Conservation (phyloP, 2,797 vertebrate species). For the Novumbra hubbsi region DNA sequence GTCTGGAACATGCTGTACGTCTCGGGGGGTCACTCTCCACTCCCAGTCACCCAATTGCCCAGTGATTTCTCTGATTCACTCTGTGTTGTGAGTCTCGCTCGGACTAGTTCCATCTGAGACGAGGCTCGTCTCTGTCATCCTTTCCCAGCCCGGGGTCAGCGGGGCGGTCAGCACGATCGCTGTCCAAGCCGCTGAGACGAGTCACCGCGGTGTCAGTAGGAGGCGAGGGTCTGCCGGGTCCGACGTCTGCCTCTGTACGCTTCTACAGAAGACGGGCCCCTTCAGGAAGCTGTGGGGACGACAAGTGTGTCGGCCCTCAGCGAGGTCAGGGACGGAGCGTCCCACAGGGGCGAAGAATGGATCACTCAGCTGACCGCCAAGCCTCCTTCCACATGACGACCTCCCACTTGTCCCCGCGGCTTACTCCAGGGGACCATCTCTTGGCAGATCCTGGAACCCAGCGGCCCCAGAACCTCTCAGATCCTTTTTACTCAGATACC, state of each 20-base stretch:
- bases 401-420: constrained; percentile 34
- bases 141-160: constrained; percentile 10
- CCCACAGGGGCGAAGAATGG: constrained; percentile 39
- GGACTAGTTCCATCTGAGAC: neutral
- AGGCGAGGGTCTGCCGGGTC: neutral
- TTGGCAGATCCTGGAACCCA: constrained; percentile 43
- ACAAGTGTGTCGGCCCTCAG: constrained; percentile 23
- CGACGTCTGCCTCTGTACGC: too few species aligned
- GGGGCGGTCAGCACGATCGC: constrained; percentile 23
- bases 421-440: constrained; percentile 47
- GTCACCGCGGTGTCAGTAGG: constrained; percentile 35
- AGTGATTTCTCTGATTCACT: constrained; percentile 26
- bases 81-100: constrained; percentile 11
- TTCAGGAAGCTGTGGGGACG: too few species aligned
- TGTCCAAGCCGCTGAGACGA: constrained; percentile 15
- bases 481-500: constrained; percentile 25
- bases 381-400: constrained; percentile 39
- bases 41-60: neutral
- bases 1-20: neutral
- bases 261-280: too few species aligned
- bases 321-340: constrained; percentile 23
- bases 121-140: constrained; percentile 21
- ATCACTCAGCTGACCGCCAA: constrained; percentile 51
- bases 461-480: constrained; percentile 29
- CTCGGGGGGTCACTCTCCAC: neutral